Base-by-base conservation (phyloP, 2,113 vertebrate genomes). In the Carassius gibelio region DNA sequence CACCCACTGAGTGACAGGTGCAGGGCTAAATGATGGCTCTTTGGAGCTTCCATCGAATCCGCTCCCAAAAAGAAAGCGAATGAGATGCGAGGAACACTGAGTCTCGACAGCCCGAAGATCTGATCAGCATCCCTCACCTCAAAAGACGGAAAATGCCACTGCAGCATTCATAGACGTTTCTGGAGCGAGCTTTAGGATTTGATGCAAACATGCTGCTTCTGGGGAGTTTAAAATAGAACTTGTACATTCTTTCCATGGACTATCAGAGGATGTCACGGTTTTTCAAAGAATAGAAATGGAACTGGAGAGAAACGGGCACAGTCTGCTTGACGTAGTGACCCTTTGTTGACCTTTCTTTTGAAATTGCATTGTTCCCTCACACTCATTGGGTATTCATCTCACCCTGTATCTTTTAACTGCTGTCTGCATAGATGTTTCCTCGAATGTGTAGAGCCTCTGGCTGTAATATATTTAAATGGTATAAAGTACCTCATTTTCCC, bases 401-500 rank as follows among this genome's bases (percentile, higher is more conserved):
- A 80, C 48, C 23, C 30, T 78, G 61, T 66, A 85, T 86, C 77
- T 85, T 88, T 84, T 83, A 89, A 84, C 88, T 86, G 36, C 68
- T 68, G 77, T 88, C 84, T 91, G 87, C 74, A 71, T 86, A 48
- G 83, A 86, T 84, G 84, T 87, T 74, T 85, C 82, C 42, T 77
- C 69, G 86, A 85, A 84, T 80, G 69, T 62, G 57, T 38, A 61
- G 21, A 7, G 76, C 90, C 84, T 83, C 71, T 72, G 87, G 88
- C 83, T 86, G 82, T 83, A 87, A 88, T 89, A 77, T 85, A 84
- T 90, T 86, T 90, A 90, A 88, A 89, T 87, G 77, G 68, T 88
- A 82, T 89, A 81, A 90, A 87, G 87, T 80, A 74, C 81, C 84
- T 89, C 84, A 86, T 88, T 88, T 87, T 81, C 74, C 81, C 87